Conservation (phyloP, 2,113 vertebrate genomes). For the Alethe diademata region DNA sequence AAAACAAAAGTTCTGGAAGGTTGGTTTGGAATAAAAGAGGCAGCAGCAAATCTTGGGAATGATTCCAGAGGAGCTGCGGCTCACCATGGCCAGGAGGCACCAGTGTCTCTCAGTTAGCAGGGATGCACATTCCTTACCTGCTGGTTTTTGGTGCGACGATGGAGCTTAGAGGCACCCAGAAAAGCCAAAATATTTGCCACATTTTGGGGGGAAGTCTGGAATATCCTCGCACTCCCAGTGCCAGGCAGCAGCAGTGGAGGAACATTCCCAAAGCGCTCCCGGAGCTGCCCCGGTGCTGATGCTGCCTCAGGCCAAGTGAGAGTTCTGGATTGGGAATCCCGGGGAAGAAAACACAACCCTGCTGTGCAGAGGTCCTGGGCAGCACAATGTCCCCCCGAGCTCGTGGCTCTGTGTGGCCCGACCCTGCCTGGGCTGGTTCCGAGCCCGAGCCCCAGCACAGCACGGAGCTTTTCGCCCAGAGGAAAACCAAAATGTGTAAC, state of each 20-base stretch:
- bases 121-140: accelerated
- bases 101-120: neutral
- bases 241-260: neutral
- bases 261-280: neutral
- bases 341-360: neutral
- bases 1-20: neutral
- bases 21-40: neutral
- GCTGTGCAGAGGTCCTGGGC: neutral
- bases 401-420: neutral
- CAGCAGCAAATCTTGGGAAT: neutral
- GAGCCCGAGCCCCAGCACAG: neutral
- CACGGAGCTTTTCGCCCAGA: neutral
- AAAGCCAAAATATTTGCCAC: neutral
- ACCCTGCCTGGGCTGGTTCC: neutral
- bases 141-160: neutral
- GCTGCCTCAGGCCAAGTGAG: neutral
- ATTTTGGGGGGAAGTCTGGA: accelerated
- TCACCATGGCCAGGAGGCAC: neutral
- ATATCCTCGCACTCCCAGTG: accelerated
- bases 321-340: neutral
- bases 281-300: neutral
- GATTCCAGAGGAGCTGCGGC: neutral
- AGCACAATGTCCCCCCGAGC: neutral
- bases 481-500: neutral
- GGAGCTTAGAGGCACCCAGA: neutral